A percentile compares a stretch with the other conserved stretches of the same genome.
Evolutionary conservation across 2,888 invertebrate species (phyloP).

Genomic region (Hemithea aestivaria): DNA sequence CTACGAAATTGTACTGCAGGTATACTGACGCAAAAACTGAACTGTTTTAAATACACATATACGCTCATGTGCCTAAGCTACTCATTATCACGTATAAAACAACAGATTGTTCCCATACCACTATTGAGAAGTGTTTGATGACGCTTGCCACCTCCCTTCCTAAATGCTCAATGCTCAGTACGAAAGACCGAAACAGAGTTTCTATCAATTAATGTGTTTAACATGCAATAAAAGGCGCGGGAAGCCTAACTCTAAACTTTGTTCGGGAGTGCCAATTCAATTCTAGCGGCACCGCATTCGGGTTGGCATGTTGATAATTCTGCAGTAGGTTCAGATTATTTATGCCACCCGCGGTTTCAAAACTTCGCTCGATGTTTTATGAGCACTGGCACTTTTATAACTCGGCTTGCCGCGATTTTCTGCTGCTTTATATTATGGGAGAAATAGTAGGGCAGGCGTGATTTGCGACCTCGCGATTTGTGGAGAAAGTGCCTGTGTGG

Average conservation of each 20-base stretch:
- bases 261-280: slow-evolving; percentile 65
- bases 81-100: no score
- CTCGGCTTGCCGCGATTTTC: slow-evolving; percentile 8
- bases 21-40: no score
- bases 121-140: no score
- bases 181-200: slow-evolving; percentile 54
- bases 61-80: no score
- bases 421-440: slow-evolving; percentile 8
- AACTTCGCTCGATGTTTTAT: slow-evolving; percentile 21
- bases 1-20: no score
- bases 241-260: slow-evolving; percentile 55
- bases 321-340: slow-evolving; percentile 14
- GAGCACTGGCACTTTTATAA: slow-evolving; percentile 25
- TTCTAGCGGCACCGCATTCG: slow-evolving; percentile 27
- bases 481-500: no score
- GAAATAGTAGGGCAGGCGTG: slow-evolving; percentile 1
- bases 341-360: slow-evolving; percentile 17
- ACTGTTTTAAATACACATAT: no score
- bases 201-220: slow-evolving; percentile 67
- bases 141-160: no score
- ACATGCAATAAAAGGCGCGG: slow-evolving; percentile 67
- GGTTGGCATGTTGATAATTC: slow-evolving; percentile 26
- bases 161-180: no score
- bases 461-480: background rate
- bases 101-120: no score